Evolutionary conservation across 1,140 invertebrate species (phyloP).

Genomic region (Macrosteles quadrilineatus): DNA sequence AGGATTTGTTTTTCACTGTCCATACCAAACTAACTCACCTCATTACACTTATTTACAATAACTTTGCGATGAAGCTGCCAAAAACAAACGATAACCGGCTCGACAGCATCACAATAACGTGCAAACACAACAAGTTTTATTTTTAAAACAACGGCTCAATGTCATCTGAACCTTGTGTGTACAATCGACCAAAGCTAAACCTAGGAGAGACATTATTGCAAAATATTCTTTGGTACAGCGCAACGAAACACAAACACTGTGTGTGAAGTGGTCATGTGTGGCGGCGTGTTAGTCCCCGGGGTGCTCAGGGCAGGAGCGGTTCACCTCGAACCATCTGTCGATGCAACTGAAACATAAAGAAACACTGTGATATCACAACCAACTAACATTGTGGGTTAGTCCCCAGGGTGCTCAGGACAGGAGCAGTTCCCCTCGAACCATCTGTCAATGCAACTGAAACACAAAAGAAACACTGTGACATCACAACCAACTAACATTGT

Average conservation of each 20-base stretch:
- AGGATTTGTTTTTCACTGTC: too few species aligned
- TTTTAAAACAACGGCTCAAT: neutral
- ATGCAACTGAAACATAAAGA: conserved; percentile 85
- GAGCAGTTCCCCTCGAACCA: conserved; percentile 98
- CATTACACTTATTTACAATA: too few species aligned
- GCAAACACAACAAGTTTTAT: conserved; percentile 22
- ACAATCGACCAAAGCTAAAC: conserved; percentile 1
- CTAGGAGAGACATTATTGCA: conserved; percentile 15
- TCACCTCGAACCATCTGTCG: conserved; percentile 97
- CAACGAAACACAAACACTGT: neutral
- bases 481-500: too few species aligned
- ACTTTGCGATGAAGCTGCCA: too few species aligned
- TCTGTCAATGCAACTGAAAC: conserved; percentile 88
- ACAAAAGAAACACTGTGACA: too few species aligned
- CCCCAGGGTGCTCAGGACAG: conserved; percentile 93
- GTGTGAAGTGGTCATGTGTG: neutral
- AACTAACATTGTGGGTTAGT: too few species aligned
- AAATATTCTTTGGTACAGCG: conserved; percentile 19
- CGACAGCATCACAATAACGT: conserved; percentile 3
- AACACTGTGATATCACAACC: too few species aligned
- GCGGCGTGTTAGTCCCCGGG: conserved; percentile 75
- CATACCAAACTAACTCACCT: too few species aligned
- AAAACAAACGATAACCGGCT: conserved; percentile 5
- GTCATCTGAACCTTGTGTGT: too few species aligned
- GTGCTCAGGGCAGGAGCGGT: conserved; percentile 95